Base-by-base conservation (phyloP, 2,888 invertebrate genomes). In the Ernsta delagoae region DNA sequence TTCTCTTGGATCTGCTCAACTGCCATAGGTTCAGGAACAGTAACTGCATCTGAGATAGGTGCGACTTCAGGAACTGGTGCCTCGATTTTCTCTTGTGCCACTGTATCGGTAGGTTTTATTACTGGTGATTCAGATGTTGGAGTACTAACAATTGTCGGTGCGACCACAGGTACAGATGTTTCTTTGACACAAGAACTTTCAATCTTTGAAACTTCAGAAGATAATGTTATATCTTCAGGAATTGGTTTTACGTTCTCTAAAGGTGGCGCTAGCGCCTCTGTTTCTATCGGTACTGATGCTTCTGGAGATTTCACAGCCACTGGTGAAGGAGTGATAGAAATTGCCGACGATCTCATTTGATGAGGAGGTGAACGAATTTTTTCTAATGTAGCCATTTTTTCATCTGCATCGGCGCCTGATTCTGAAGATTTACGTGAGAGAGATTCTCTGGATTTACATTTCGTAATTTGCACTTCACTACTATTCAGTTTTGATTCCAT, bases 371-470 rank as follows among this genome's bases (percentile, higher is more conserved):
- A 85, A 70, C 83, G 89, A 2, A 89, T 87, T 75, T 87, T 92
- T 65, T 91, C 91, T 62, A 89, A 77, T 4, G 81, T 82, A 1
- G 84, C 84, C 77, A 85, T 79, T 73, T 86, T 89, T 0, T 89
- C 89, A 24, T 89, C 90, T 4, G 72, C 54, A 3, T 90, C 91
- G 41, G 75, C 72, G 1, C 81, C 81, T 7, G 87, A 83, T 70
- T 90, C 92, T 0, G 89, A 87, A 0, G 88, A 85, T 72, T 91
- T 92, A 6, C 85, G 80, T 0, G 91, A 84, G 43, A 85, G 57
- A 0, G 88, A 84, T 45, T 90, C 88, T 71, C 84, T 83, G 0
- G 90, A 86, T 73, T 85, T 88, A 1, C 87, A 82, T 72, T 88
- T 90, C 0, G 80, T 79, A 39, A 87, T 81, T 73, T 87, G 81